Conservation (phyloP, 37 sponge, comb jelly and placozoan genomes). For the Crambe crambe region DNA sequence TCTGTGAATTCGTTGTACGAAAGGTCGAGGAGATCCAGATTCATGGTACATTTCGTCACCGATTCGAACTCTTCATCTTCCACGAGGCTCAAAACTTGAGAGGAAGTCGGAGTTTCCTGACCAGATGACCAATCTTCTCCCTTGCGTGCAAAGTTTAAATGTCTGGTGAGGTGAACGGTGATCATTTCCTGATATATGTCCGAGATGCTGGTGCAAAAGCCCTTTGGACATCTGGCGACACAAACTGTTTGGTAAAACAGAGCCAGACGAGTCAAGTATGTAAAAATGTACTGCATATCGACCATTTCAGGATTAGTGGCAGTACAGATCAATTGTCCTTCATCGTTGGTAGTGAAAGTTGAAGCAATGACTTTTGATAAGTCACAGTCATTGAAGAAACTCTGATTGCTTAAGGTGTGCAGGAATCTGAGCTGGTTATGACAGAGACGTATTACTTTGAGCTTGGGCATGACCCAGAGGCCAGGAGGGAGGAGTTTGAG, state of each 20-base stretch:
- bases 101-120: background rate
- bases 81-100: background rate
- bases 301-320: background rate
- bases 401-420: slow-evolving; percentile 47
- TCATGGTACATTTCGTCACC: background rate
- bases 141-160: background rate
- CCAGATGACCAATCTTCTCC: background rate
- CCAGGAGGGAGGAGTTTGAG: slow-evolving; percentile 62
- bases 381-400: slow-evolving; percentile 29
- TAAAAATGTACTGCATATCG: background rate
- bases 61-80: slow-evolving; percentile 23
- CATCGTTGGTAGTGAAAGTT: background rate
- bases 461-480: slow-evolving; percentile 61
- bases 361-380: slow-evolving; percentile 8
- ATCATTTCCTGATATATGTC: slow-evolving; percentile 20
- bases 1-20: slow-evolving; percentile 59
- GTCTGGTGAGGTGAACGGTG: slow-evolving; percentile 13
- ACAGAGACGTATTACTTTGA: slow-evolving; percentile 46
- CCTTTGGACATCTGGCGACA: background rate
- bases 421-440: slow-evolving; percentile 54
- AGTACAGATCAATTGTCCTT: slow-evolving; percentile 1
- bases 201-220: too few species aligned
- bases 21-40: slow-evolving; percentile 55
- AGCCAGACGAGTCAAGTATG: slow-evolving; percentile 29
- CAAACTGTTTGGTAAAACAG: slow-evolving; percentile 30